Evolutionary conservation across 2,797 vertebrate species (phyloP).

Genomic region (Molothrus ater): DNA sequence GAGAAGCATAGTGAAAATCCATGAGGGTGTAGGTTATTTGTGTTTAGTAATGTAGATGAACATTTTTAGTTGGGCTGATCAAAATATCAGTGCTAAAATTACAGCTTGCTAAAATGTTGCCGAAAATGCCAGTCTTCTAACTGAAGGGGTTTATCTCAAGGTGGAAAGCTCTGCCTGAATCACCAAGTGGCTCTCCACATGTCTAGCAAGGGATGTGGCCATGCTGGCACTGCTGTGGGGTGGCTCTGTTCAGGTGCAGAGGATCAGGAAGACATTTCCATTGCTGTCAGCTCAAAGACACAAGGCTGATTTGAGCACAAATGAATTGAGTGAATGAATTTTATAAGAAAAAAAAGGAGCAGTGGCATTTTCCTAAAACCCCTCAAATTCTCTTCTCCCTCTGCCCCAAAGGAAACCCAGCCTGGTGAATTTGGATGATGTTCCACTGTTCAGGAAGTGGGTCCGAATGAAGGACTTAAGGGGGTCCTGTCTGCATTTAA

Average conservation of each 20-base stretch:
- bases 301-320: background rate
- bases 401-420: background rate
- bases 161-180: background rate
- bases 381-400: background rate
- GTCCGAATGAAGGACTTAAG: background rate
- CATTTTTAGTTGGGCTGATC: background rate
- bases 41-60: background rate
- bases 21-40: fast-evolving
- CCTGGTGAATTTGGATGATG: background rate
- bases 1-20: background rate
- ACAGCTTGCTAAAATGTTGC: background rate
- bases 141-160: background rate
- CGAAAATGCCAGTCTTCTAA: background rate
- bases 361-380: background rate
- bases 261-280: background rate
- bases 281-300: background rate
- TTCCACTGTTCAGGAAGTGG: background rate
- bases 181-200: fast-evolving
- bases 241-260: background rate
- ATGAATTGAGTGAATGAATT: background rate
- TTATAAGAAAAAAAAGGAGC: background rate
- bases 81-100: background rate
- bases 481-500: background rate
- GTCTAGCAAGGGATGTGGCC: background rate
- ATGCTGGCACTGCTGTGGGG: fast-evolving